Evolutionary conservation across 2,888 invertebrate genomes (phyloP).

Genomic region (Globia sparganii): DNA sequence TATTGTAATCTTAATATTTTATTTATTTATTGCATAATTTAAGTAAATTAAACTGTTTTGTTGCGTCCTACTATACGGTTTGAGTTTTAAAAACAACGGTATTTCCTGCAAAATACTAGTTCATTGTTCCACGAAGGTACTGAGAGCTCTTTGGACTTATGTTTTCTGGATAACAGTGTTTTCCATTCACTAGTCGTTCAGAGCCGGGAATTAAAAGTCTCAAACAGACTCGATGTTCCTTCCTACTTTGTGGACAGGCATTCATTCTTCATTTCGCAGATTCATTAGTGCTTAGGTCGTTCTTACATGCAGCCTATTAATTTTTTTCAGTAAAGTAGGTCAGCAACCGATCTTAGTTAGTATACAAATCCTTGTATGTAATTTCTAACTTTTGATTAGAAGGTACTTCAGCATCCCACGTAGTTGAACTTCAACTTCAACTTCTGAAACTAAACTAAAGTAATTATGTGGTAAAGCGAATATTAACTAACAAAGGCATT

Average conservation of each 20-base stretch:
- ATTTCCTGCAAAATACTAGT: slow-evolving; percentile 37
- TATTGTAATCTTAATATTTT: too few species aligned
- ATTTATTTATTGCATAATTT: too few species aligned
- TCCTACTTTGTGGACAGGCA: slow-evolving; percentile 29
- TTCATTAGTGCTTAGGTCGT: slow-evolving; percentile 44
- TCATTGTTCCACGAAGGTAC: slow-evolving; percentile 41
- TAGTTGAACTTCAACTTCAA: slow-evolving; percentile 21
- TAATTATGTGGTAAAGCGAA: slow-evolving; percentile 31
- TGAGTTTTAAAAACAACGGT: slow-evolving; percentile 18
- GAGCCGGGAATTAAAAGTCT: slow-evolving; percentile 36
- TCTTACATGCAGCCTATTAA: slow-evolving; percentile 27
- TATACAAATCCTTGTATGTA: slow-evolving; percentile 6
- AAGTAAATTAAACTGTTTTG: too few species aligned
- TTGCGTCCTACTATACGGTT: background rate
- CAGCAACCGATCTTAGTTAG: slow-evolving; percentile 25
- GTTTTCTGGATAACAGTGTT: slow-evolving; percentile 48
- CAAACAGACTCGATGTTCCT: slow-evolving; percentile 43
- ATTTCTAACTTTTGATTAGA: slow-evolving; percentile 45
- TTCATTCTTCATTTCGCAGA: slow-evolving; percentile 44
- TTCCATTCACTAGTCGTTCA: slow-evolving; percentile 48
- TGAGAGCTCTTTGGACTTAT: slow-evolving; percentile 35
- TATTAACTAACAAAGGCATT: slow-evolving; percentile 11
- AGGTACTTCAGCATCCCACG: slow-evolving; percentile 11
- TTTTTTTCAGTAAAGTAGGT: slow-evolving; percentile 43
- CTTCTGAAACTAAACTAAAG: slow-evolving; percentile 20